Evolutionary conservation across 2,888 invertebrate genomes (phyloP).

Genomic region (Mantis religiosa): DNA sequence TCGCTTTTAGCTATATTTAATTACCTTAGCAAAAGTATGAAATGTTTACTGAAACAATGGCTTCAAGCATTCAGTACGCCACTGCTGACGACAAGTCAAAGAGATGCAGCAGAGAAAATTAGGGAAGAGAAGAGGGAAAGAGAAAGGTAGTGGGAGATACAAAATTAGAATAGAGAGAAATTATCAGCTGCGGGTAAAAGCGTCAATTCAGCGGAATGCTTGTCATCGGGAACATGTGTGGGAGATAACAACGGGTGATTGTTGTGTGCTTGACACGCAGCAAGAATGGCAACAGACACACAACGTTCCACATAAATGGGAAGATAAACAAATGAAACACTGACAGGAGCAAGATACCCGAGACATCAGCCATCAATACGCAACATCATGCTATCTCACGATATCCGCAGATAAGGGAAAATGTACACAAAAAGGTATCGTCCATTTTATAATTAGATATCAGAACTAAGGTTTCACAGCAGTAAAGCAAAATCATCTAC

Average conservation of each 20-base stretch:
- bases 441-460: no score
- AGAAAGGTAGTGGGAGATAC: background rate
- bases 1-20: no score
- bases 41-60: background rate
- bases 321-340: background rate
- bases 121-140: background rate
- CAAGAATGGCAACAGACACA: background rate
- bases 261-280: background rate
- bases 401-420: no score
- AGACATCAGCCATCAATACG: background rate
- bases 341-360: background rate
- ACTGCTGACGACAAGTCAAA: background rate
- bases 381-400: no score
- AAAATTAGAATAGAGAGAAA: slow-evolving; percentile 2
- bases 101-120: background rate
- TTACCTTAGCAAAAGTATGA: no score
- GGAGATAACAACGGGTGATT: slow-evolving; percentile 1
- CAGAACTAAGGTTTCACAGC: no score
- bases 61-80: background rate
- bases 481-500: no score
- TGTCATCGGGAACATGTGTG: background rate
- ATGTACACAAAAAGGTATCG: no score
- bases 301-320: background rate
- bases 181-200: background rate
- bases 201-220: background rate